Evolutionary conservation across 2,888 invertebrate genomes (phyloP).

Genomic region (Argyresthia goedartella): DNA sequence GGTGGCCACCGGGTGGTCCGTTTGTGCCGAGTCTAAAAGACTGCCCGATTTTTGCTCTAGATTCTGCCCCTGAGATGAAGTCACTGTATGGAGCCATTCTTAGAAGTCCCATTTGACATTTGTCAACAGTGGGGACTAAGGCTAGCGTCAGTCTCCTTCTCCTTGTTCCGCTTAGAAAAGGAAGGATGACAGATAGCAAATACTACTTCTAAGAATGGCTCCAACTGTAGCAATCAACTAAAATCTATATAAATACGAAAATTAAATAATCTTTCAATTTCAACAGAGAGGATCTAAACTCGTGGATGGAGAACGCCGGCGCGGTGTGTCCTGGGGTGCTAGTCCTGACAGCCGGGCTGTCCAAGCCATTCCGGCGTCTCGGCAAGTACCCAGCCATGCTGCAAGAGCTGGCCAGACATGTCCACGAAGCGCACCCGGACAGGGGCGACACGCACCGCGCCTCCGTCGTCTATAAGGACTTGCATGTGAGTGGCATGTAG

Average conservation of each 20-base stretch:
- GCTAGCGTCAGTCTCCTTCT: too few species aligned
- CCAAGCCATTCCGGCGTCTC: constrained; percentile 94
- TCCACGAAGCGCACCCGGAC: constrained; percentile 95
- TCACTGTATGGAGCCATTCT: too few species aligned
- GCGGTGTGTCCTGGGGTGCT: constrained; percentile 89
- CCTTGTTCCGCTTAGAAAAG: too few species aligned
- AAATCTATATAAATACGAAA: too few species aligned
- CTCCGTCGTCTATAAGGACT: constrained; percentile 93
- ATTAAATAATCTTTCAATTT: not conserved
- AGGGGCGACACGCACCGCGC: constrained; percentile 97
- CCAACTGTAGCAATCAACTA: too few species aligned
- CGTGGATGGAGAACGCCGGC: constrained; percentile 90
- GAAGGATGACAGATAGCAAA: too few species aligned
- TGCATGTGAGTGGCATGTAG: constrained; percentile 77
- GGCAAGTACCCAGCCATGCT: constrained; percentile 96
- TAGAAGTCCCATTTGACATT: too few species aligned
- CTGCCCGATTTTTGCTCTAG: not conserved
- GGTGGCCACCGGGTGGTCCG: too few species aligned
- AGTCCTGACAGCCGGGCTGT: constrained; percentile 91
- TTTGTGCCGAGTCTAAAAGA: not conserved
- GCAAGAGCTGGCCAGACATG: constrained; percentile 95
- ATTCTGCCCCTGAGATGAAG: too few species aligned
- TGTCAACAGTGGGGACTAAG: too few species aligned
- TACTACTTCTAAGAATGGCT: too few species aligned
- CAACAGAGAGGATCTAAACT: constrained; percentile 82